Percentiles rank a stretch among this genome's conserved stretches.
Evolutionary conservation across 2,888 invertebrate genomes (phyloP).

Genomic region (Drosophila pseudotakahashii): DNA sequence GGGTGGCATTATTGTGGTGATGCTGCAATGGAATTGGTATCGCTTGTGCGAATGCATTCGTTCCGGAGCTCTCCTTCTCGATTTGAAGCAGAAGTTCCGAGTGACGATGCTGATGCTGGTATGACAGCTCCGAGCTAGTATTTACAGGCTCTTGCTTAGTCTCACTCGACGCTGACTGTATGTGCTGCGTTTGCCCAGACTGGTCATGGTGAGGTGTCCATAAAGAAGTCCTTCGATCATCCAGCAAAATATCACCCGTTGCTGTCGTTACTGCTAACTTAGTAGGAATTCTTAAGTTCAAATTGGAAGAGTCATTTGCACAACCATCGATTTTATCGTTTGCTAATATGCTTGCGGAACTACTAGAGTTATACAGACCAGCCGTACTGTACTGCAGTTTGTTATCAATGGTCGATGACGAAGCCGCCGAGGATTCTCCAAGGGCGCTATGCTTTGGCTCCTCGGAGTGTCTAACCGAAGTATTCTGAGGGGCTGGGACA

Average conservation of each 20-base stretch:
- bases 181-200: constrained; percentile 15
- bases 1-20: constrained; percentile 44
- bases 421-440: constrained; percentile 1
- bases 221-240: constrained; percentile 46
- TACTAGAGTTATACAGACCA: constrained; percentile 25
- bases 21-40: constrained; percentile 53
- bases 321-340: constrained; percentile 72
- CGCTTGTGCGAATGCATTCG: constrained; percentile 56
- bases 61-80: constrained; percentile 50
- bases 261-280: constrained; percentile 59
- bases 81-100: constrained; percentile 60
- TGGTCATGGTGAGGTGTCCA: constrained; percentile 63
- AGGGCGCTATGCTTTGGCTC: background rate
- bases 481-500: constrained; percentile 55
- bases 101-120: constrained; percentile 47
- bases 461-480: constrained; percentile 1
- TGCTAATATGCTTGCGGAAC: constrained; percentile 25
- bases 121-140: constrained; percentile 18
- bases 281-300: constrained; percentile 66
- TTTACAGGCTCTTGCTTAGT: constrained; percentile 27
- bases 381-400: constrained; percentile 36
- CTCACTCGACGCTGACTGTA: constrained; percentile 3
- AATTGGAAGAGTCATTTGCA: constrained; percentile 65
- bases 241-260: constrained; percentile 45
- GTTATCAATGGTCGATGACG: constrained; percentile 1